These are phyloP conservation scores for Fukomys damarensis DNA, from an alignment of 2,113 vertebrate genomes.

Conservation along the genomic window DNA sequence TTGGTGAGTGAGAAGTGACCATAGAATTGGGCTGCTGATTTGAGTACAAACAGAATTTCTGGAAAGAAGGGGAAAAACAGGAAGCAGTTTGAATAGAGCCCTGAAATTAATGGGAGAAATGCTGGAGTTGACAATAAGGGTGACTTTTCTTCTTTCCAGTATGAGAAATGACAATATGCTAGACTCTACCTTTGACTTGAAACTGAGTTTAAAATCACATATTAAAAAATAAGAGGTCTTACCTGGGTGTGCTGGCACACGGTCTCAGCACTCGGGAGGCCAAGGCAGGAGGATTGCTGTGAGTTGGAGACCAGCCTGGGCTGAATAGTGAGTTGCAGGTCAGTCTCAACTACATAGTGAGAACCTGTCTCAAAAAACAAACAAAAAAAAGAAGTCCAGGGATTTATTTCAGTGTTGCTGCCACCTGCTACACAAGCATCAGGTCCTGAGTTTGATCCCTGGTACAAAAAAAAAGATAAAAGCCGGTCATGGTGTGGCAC, in stretches of 20 bases:
- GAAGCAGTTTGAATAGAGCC: neutral
- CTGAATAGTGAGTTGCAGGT: too few species aligned
- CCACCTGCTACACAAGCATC: too few species aligned
- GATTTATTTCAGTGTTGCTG: too few species aligned
- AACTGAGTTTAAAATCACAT: neutral
- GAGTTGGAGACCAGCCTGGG: too few species aligned
- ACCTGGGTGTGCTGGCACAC: too few species aligned
- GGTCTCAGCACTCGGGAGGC: too few species aligned
- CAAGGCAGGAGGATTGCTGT: too few species aligned
- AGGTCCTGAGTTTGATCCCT: too few species aligned
- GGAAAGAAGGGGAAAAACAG: neutral
- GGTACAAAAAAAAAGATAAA: neutral
- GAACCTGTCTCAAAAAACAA: too few species aligned
- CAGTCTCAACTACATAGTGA: too few species aligned
- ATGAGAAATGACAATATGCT: neutral
- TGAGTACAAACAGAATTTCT: neutral
- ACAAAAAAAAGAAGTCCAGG: too few species aligned
- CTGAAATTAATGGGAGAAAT: neutral
- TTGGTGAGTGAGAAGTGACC: neutral
- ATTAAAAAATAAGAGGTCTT: neutral
- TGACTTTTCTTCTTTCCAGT: neutral
- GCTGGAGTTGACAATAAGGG: neutral
- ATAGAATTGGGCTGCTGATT: neutral
- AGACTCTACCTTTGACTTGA: neutral
- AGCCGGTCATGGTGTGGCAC: neutral